A percentile compares a stretch with the other conserved stretches of the same genome.
phyloP scores from a whole-genome alignment of 2,888 invertebrate species.

The Xylophagus ater region DNA sequence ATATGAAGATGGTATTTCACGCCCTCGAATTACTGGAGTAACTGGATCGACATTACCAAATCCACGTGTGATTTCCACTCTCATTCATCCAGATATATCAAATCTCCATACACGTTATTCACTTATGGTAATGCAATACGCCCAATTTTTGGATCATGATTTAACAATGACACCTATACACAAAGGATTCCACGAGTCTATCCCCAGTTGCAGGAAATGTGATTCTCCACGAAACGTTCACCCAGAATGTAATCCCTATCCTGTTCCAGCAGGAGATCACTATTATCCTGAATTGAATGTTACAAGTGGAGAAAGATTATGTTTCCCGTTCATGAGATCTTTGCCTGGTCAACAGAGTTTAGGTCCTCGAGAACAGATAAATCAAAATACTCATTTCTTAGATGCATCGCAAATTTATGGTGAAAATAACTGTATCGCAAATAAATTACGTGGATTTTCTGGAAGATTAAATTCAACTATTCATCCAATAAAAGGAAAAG shows the following conservation, averaged over 20 bases:
- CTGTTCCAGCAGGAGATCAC: constrained; percentile 77
- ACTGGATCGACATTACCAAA: constrained; percentile 72
- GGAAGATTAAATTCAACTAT: constrained; percentile 73
- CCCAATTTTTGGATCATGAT: constrained; percentile 90
- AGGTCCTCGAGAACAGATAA: constrained; percentile 84
- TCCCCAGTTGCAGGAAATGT: constrained; percentile 80
- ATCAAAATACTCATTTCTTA: constrained; percentile 84
- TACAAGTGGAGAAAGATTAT: constrained; percentile 70
- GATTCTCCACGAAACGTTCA: constrained; percentile 80
- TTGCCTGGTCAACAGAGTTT: constrained; percentile 82
- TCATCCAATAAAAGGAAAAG: constrained; percentile 62
- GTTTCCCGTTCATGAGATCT: constrained; percentile 91
- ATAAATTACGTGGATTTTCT: constrained; percentile 63
- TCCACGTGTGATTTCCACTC: constrained; percentile 73
- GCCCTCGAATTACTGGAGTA: constrained; percentile 61
- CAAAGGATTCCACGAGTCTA: constrained; percentile 81
- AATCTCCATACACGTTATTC: constrained; percentile 81
- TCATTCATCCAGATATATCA: constrained; percentile 84
- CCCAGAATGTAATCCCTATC: constrained; percentile 88
- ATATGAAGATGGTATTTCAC: constrained; percentile 81
- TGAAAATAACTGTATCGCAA: constrained; percentile 70
- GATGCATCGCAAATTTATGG: constrained; percentile 85
- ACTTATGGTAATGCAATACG: constrained; percentile 90
- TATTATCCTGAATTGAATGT: constrained; percentile 80
- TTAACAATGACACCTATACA: constrained; percentile 88